These are phyloP conservation scores for Ornithorhynchus anatinus DNA, from an alignment of 2,113 vertebrate genomes.

Conservation along the genomic window DNA sequence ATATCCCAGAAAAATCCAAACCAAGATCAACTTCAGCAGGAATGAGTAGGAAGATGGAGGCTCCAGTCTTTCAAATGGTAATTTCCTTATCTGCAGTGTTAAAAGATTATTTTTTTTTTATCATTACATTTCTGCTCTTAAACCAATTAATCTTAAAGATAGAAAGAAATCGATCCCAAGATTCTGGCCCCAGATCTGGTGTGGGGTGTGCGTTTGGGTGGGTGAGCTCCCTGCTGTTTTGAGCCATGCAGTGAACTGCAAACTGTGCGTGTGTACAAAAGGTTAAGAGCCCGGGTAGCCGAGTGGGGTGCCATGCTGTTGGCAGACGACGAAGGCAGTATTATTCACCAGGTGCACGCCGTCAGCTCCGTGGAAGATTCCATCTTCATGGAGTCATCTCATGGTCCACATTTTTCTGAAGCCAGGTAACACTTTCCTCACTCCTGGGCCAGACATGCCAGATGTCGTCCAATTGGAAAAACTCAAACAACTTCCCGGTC, in stretches of 20 bases:
- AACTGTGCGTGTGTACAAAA: conserved; percentile 77
- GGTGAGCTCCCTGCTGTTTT: conserved; percentile 55
- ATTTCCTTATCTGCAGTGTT: no score
- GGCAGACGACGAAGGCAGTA: conserved; percentile 81
- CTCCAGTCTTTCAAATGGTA: no score
- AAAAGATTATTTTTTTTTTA: no score
- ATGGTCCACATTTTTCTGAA: conserved; percentile 71
- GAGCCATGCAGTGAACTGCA: conserved; percentile 69
- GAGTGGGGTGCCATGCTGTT: conserved; percentile 80
- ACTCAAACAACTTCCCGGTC: conserved; percentile 12
- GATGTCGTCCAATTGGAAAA: conserved; percentile 40
- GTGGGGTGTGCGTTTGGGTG: conserved; percentile 52
- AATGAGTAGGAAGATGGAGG: no score
- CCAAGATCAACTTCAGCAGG: no score
- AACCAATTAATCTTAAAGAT: conserved; percentile 34
- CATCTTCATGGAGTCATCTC: conserved; percentile 87
- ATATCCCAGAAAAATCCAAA: no score
- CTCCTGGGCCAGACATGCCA: conserved; percentile 41
- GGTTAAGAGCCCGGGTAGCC: conserved; percentile 80
- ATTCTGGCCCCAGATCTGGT: conserved; percentile 8
- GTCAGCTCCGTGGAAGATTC: conserved; percentile 83
- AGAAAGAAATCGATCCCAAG: conserved; percentile 23
- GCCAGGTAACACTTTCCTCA: conserved; percentile 82
- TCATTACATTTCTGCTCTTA: conserved; percentile 1
- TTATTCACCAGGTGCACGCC: conserved; percentile 83